Conservation (phyloP, 2,888 invertebrate species). For the Orthosia gothica region DNA sequence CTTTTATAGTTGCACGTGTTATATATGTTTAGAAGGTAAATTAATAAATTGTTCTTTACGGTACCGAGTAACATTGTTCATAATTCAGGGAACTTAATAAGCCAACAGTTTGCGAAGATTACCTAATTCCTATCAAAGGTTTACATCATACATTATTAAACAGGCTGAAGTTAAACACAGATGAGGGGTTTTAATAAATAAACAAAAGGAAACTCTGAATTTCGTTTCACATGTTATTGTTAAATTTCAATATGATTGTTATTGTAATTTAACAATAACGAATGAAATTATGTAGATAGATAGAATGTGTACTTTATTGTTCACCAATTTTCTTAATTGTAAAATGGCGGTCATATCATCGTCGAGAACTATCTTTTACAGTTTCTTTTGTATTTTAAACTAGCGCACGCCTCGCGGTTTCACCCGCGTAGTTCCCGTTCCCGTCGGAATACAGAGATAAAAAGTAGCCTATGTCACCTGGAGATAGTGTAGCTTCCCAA, state of each 20-base stretch:
- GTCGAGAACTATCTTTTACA: neutral
- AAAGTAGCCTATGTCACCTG: too few species aligned
- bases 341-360: too few species aligned
- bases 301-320: too few species aligned
- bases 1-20: neutral
- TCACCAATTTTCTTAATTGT: too few species aligned
- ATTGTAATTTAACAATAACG: neutral
- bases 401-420: too few species aligned
- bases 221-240: constrained; percentile 7
- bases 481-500: too few species aligned
- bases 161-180: constrained; percentile 17
- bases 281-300: too few species aligned
- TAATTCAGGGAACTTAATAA: constrained; percentile 40
- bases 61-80: constrained; percentile 8
- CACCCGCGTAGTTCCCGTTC: too few species aligned
- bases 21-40: neutral
- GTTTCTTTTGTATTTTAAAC: neutral
- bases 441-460: too few species aligned
- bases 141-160: constrained; percentile 47
- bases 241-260: constrained; percentile 11
- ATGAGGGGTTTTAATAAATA: constrained; percentile 26
- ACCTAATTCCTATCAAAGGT: constrained; percentile 41
- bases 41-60: neutral
- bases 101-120: constrained; percentile 38
- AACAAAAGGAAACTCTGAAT: constrained; percentile 4